phyloP scores from a whole-genome alignment of 2,797 vertebrate species.

The Babyrousa celebensis region DNA sequence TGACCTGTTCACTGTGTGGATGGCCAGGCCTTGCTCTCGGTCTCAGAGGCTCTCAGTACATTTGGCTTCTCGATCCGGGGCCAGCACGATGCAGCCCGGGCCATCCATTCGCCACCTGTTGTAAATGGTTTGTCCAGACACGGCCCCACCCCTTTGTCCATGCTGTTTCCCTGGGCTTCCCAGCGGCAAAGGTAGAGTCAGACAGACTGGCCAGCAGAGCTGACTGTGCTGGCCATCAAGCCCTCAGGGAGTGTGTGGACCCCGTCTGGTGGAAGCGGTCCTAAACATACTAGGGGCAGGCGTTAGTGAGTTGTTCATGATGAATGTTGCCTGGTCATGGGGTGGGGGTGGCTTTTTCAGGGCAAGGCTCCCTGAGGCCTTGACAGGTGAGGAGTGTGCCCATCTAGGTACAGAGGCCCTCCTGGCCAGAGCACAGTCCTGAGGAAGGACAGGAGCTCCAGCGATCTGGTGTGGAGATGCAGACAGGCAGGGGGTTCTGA shows the following conservation, averaged over 20 bases:
- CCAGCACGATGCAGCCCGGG: not conserved
- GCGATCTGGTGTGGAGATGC: not conserved
- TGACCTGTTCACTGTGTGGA: not conserved
- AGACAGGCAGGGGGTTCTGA: not conserved
- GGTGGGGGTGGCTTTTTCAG: not conserved
- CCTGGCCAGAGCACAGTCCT: not conserved
- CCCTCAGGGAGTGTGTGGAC: not conserved
- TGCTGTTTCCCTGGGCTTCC: not conserved
- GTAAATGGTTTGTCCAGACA: not conserved
- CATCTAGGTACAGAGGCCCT: not conserved
- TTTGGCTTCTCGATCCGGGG: not conserved
- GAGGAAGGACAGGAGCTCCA: not conserved
- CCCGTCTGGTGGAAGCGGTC: no score
- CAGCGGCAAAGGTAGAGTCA: not conserved
- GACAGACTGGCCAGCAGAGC: not conserved
- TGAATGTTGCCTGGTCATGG: not conserved
- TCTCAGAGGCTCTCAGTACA: not conserved
- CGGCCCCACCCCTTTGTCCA: accelerated
- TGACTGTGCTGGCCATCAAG: not conserved
- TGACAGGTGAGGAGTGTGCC: not conserved
- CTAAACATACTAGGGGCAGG: accelerated
- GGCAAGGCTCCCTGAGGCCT: not conserved
- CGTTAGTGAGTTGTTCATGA: not conserved
- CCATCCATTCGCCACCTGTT: not conserved
- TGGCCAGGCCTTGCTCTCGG: not conserved